Evolutionary conservation across 2,797 vertebrate species (phyloP), one percentile per base, ranked within the genome.

Genomic region (Microctenopoma lineatum): DNA sequence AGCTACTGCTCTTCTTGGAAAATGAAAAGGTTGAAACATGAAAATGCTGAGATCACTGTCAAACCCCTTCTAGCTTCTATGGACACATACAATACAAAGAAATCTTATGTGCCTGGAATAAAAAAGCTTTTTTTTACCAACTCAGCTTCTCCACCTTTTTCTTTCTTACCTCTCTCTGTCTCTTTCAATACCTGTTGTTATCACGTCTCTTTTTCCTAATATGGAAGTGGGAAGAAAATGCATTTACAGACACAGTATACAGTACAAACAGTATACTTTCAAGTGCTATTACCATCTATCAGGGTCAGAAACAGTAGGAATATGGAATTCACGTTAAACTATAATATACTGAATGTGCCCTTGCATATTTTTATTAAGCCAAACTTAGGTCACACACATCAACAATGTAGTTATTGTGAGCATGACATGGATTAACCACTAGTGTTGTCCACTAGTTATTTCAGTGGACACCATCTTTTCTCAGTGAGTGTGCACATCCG

Each of bases 41-140:
- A 66, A 69, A 79, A 78, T 54, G 10, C 54, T 55, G 38, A 63
- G 56, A 64, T 73, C 73, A 44, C 57, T 80, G 70, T 77, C 55
- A 76, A n/a, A 74, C 64, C 77, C 63, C 32, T 13, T 25, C 36
- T 36, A 27, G 36, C 61, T 45, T 65, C 38, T 34, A 52, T 4
- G 44, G 59, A 63, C 21, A 29, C 53, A 73, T 68, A 74, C 64
- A 67, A 36, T 25, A 61, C 8, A 67, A 57, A 60, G 26, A 52
- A 29, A 26, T 4, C 4, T 15, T 44, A n/a, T 65, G 50, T 73
- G 62, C 61, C 26, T 34, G 46, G 62, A 85, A 68, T 83, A 52
- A 85, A 66, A 81, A 52, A 77, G n/a, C 16, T 15, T 38, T 25
- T 65, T 39, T 44, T 11, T n/a, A n/a, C n/a, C 12, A 75, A 27